phyloP scores from a whole-genome alignment of 2,797 vertebrate genomes.

The Coccyzus lansbergi region DNA sequence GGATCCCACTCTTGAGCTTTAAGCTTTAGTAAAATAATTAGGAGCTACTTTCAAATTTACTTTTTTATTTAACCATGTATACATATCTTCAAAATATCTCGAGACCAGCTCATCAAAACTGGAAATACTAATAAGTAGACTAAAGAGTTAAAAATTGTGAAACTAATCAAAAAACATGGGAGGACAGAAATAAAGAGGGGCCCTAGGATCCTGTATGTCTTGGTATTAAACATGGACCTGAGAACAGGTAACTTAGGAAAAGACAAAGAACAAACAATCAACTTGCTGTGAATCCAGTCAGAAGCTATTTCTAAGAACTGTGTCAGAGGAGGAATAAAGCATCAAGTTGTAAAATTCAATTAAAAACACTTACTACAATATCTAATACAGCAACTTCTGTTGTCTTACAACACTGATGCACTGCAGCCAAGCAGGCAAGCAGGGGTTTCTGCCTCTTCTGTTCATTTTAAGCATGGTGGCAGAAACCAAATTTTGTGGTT shows the following conservation, averaged over 20 bases:
- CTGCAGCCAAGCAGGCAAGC: neutral
- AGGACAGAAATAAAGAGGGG: neutral
- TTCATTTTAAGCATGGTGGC: neutral
- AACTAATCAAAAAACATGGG: neutral
- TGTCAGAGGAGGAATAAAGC: neutral
- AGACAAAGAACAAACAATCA: neutral
- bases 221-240: neutral
- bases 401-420: neutral
- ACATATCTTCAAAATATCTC: neutral
- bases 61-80: neutral
- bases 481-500: neutral
- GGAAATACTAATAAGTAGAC: neutral
- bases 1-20: neutral
- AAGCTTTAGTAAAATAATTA: neutral
- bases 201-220: neutral
- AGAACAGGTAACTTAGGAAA: neutral
- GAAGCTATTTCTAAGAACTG: neutral
- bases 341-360: neutral
- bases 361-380: neutral
- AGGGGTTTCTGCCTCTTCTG: neutral
- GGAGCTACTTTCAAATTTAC: neutral
- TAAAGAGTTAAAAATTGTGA: neutral
- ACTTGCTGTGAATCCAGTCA: neutral
- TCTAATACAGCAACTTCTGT: neutral
- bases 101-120: neutral